Evolutionary conservation across 2,888 invertebrate species (phyloP).

Genomic region (Ochropacha duplaris): DNA sequence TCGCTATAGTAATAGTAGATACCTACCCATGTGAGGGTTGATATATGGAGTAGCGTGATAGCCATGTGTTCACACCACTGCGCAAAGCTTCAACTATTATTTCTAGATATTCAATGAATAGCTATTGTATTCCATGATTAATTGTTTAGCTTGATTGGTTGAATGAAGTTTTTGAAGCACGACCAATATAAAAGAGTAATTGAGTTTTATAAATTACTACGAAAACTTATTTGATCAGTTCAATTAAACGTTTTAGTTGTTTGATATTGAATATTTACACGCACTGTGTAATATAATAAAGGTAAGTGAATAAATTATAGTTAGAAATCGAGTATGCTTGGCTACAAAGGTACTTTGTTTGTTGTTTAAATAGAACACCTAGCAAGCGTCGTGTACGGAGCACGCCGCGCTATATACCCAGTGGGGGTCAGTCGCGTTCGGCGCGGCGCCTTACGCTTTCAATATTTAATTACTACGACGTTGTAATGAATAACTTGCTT

Average conservation of each 20-base stretch:
- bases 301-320: background rate
- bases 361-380: conserved; percentile 30
- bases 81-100: conserved; percentile 19
- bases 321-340: background rate
- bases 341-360: conserved; percentile 11
- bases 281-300: too few relatives aligned
- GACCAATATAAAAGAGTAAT: background rate
- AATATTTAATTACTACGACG: conserved; percentile 57
- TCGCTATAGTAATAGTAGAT: conserved; percentile 30
- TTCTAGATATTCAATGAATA: conserved; percentile 14
- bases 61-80: conserved; percentile 39
- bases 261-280: too few relatives aligned
- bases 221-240: background rate
- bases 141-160: background rate
- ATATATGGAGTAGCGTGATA: conserved; percentile 43
- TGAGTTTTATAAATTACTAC: background rate
- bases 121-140: conserved; percentile 1
- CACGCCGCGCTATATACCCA: conserved; percentile 13
- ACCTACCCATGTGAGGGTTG: conserved; percentile 43
- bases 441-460: conserved; percentile 43
- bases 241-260: too few relatives aligned
- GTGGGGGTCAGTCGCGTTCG: conserved; percentile 30
- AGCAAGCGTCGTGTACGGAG: conserved; percentile 20
- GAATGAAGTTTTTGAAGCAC: background rate
- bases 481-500: conserved; percentile 25